Percentiles rank a stretch among this genome's conserved stretches.
phyloP scores from a whole-genome alignment of 2,888 invertebrate species.

The Synanthedon formicaeformis region DNA sequence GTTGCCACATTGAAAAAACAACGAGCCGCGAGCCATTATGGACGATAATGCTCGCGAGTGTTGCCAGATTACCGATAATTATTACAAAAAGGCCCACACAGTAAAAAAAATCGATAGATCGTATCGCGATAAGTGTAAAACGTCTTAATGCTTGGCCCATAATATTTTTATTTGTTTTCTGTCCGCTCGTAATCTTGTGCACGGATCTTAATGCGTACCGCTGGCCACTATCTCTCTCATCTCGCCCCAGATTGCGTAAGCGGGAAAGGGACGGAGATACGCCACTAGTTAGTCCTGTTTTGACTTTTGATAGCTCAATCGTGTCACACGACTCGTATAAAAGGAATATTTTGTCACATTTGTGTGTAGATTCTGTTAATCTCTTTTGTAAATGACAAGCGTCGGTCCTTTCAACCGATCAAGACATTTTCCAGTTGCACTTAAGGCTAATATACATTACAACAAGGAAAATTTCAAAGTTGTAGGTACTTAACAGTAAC shows the following conservation, averaged over 20 bases:
- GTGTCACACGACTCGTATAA: constrained; percentile 20
- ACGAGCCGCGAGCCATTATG: constrained; percentile 52
- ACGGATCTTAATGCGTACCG: constrained; percentile 45
- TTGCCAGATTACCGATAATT: constrained; percentile 70
- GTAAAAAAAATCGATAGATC: constrained; percentile 34
- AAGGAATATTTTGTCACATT: constrained; percentile 38
- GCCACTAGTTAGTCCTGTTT: constrained; percentile 24
- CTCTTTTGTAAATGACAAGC: neutral
- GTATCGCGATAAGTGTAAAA: constrained; percentile 58
- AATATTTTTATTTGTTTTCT: constrained; percentile 66
- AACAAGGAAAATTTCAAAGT: too few species aligned
- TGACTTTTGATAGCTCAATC: constrained; percentile 56
- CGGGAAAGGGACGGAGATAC: constrained; percentile 26
- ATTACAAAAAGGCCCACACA: constrained; percentile 40
- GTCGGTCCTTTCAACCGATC: neutral
- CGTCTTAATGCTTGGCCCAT: constrained; percentile 62
- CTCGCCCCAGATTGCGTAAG: constrained; percentile 6
- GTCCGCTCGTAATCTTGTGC: constrained; percentile 33
- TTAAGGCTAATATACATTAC: too few species aligned
- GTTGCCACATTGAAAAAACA: constrained; percentile 58
- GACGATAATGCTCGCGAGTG: constrained; percentile 45
- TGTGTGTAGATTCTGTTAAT: neutral
- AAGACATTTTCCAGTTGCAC: neutral
- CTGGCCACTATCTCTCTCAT: constrained; percentile 25
- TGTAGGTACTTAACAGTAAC: too few species aligned